A percentile compares a stretch with the other conserved stretches of the same genome.
Conservation (phyloP, 2,113 vertebrate genomes). For the Neolamprologus devosi region DNA sequence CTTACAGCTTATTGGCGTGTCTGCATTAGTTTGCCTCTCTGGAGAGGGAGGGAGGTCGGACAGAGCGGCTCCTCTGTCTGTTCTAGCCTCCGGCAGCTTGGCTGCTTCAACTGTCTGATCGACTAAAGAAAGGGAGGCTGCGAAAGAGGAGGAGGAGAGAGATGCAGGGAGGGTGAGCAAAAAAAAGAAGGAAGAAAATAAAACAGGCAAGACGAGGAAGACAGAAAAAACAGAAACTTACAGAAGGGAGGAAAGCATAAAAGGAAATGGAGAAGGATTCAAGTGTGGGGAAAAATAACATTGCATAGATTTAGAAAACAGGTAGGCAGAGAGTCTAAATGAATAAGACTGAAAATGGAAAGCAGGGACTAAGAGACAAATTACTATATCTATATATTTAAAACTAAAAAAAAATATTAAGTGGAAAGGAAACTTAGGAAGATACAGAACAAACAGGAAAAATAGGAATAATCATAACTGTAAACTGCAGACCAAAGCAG, state of each 20-base stretch:
- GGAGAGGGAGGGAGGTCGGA: conserved; percentile 49
- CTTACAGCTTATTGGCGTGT: conserved; percentile 47
- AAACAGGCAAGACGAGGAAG: not conserved
- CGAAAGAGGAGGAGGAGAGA: not conserved
- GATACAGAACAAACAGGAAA: not conserved
- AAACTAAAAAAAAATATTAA: not conserved
- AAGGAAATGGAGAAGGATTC: not conserved
- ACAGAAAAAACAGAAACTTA: not conserved
- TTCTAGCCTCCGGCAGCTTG: conserved; percentile 48
- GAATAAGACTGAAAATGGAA: not conserved
- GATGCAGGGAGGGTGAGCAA: not conserved
- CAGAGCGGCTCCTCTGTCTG: conserved; percentile 53
- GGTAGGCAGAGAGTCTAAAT: not conserved
- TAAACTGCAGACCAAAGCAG: not conserved
- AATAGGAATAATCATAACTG: not conserved
- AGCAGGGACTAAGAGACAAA: not conserved
- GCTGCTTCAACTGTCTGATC: conserved; percentile 57
- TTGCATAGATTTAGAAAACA: not conserved
- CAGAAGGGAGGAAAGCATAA: not conserved
- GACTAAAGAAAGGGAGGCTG: conserved; percentile 17
- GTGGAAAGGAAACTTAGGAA: not conserved
- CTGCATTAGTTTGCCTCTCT: conserved; percentile 52
- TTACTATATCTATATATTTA: not conserved
- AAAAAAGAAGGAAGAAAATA: not conserved
- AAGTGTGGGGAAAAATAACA: not conserved